Conservation (phyloP, 2,113 vertebrate species). For the Strix uralensis region DNA sequence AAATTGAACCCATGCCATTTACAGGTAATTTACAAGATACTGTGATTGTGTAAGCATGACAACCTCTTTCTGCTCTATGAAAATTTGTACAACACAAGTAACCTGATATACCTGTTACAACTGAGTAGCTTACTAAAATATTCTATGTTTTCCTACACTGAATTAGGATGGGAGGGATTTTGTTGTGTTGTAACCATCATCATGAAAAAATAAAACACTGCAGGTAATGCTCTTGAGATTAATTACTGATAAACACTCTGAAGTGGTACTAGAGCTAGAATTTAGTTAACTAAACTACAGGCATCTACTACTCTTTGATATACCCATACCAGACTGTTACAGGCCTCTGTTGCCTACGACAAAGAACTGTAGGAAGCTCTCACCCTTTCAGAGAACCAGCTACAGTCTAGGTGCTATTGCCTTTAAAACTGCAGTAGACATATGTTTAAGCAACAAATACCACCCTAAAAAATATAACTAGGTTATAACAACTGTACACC, state of each 20-base stretch:
- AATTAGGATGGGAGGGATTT: constrained; percentile 28
- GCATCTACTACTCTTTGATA: background rate
- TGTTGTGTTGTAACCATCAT: background rate
- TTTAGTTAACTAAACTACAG: background rate
- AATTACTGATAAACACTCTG: constrained; percentile 5
- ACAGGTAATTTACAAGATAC: background rate
- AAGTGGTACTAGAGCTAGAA: background rate
- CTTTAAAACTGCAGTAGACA: background rate
- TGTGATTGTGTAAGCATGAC: background rate
- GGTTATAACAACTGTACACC: background rate
- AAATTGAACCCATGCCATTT: background rate
- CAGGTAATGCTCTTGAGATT: background rate
- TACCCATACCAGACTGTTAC: background rate
- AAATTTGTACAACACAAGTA: background rate
- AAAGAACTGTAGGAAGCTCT: background rate
- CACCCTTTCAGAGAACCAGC: background rate
- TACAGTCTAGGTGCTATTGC: background rate
- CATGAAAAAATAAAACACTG: background rate
- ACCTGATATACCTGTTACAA: background rate
- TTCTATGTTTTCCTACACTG: constrained; percentile 1
- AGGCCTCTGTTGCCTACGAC: background rate
- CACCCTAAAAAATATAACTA: background rate
- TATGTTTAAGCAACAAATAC: background rate
- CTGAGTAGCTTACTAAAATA: background rate
- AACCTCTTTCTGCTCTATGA: background rate